Evolutionary conservation across 2,113 vertebrate genomes (phyloP).

Genomic region (Laticauda laticaudata): DNA sequence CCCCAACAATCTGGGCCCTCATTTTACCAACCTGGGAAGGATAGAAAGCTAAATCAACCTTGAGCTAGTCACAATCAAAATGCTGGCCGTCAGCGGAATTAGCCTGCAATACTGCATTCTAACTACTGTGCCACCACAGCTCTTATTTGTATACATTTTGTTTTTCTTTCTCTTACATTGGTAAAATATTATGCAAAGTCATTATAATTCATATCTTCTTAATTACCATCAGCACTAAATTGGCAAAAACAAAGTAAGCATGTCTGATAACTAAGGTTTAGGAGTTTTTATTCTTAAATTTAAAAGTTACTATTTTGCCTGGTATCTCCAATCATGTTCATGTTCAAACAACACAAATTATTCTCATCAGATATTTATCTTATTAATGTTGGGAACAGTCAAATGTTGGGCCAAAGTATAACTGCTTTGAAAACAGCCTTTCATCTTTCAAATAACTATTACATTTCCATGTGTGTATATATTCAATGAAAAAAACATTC

Average conservation of each 20-base stretch:
- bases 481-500: neutral
- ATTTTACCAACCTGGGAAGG: neutral
- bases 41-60: neutral
- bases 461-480: neutral
- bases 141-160: neutral
- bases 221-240: neutral
- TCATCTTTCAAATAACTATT: neutral
- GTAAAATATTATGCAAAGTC: conserved; percentile 18
- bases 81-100: too few species aligned
- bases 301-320: neutral
- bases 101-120: too few species aligned
- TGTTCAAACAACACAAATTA: neutral
- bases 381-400: neutral
- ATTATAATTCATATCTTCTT: conserved; percentile 20
- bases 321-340: neutral
- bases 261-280: neutral
- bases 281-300: neutral
- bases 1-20: neutral
- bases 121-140: too few species aligned
- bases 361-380: neutral
- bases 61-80: too few species aligned
- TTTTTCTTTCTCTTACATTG: conserved; percentile 15
- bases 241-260: neutral
- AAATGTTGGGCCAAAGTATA: neutral
- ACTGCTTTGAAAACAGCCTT: neutral